A percentile compares a stretch with the other conserved stretches of the same genome.
Conservation (phyloP, 2,888 invertebrate species). For the Anodontia alba region DNA sequence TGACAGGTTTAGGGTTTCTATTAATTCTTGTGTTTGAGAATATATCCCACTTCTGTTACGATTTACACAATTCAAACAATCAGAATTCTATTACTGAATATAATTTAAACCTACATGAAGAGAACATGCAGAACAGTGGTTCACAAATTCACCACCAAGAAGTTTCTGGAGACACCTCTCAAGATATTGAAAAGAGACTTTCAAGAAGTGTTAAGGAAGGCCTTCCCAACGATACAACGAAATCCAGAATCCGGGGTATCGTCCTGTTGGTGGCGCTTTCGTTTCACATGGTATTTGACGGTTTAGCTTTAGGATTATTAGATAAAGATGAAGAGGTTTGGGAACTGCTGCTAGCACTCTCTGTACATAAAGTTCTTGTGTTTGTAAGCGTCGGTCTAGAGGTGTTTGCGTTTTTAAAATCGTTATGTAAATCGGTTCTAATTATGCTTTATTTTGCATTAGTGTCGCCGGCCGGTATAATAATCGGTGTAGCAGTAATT, state of each 20-base stretch:
- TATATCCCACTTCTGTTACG: slow-evolving; percentile 30
- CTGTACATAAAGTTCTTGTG: slow-evolving; percentile 87
- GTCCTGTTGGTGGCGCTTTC: slow-evolving; percentile 86
- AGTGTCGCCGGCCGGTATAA: slow-evolving; percentile 24
- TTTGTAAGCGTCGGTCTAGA: slow-evolving; percentile 86
- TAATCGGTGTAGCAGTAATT: slow-evolving; percentile 26
- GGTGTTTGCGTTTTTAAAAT: slow-evolving; percentile 36
- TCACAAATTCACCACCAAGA: no score
- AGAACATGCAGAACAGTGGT: neutral
- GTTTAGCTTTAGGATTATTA: slow-evolving; percentile 87
- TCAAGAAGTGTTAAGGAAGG: neutral
- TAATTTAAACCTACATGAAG: neutral
- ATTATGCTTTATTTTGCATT: slow-evolving; percentile 11
- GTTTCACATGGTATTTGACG: slow-evolving; percentile 87
- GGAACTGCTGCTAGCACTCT: slow-evolving; percentile 85
- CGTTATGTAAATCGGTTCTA: slow-evolving; percentile 17
- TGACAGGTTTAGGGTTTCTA: slow-evolving; percentile 54
- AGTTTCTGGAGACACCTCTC: neutral
- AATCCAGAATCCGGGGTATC: slow-evolving; percentile 80
- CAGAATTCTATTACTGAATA: neutral
- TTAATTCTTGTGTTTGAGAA: slow-evolving; percentile 49
- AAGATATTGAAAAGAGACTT: neutral
- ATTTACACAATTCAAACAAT: neutral
- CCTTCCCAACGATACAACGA: neutral
- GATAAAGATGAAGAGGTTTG: slow-evolving; percentile 70